Conservation (phyloP, 2,797 vertebrate genomes). For the Falco rusticolus region DNA sequence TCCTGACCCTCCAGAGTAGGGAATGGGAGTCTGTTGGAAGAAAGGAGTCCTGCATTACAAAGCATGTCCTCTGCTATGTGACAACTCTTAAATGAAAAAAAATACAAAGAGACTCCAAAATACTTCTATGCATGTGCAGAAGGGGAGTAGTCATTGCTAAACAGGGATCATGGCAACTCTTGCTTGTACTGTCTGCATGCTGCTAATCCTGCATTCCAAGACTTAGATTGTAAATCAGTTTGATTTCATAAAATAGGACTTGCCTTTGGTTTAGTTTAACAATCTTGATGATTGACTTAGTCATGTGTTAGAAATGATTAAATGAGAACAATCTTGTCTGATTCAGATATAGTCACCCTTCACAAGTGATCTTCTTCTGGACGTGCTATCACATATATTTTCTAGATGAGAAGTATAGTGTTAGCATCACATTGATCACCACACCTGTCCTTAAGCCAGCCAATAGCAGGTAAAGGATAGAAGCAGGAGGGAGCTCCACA, state of each 20-base stretch:
- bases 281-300: background rate
- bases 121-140: background rate
- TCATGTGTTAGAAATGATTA: background rate
- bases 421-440: background rate
- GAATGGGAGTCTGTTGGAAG: background rate
- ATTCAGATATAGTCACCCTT: background rate
- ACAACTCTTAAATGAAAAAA: background rate
- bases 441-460: background rate
- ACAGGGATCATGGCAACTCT: background rate
- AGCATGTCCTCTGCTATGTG: background rate
- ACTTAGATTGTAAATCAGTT: background rate
- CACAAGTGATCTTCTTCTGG: background rate
- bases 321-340: background rate
- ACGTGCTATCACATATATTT: background rate
- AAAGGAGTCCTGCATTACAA: background rate
- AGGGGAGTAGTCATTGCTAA: background rate
- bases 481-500: background rate
- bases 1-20: background rate
- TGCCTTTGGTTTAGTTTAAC: background rate
- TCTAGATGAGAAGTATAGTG: background rate
- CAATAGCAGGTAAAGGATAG: background rate
- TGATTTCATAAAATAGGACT: background rate
- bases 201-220: fast-evolving
- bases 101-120: background rate
- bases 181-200: background rate